Evolutionary conservation across 2,113 vertebrate species (phyloP).

Genomic region (Archocentrus centrarchus): DNA sequence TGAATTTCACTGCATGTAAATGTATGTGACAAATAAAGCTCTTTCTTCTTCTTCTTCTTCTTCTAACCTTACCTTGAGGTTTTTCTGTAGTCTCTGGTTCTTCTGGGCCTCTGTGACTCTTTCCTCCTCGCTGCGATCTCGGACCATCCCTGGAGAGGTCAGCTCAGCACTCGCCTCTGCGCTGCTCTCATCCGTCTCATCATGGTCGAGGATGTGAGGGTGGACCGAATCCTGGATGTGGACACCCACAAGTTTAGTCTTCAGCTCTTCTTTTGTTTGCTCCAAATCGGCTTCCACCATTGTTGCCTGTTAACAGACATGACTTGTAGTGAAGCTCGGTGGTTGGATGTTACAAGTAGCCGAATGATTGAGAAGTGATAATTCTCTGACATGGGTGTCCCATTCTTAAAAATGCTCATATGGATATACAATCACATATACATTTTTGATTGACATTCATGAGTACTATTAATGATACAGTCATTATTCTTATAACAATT

Average conservation of each 20-base stretch:
- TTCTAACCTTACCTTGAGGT: constrained; percentile 87
- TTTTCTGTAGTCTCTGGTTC: constrained; percentile 93
- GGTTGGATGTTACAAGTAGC: neutral
- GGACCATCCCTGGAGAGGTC: constrained; percentile 84
- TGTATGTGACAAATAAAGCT: no score
- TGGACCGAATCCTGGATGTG: constrained; percentile 88
- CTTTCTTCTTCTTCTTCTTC: no score
- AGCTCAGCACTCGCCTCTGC: constrained; percentile 95
- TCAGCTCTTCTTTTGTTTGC: constrained; percentile 91
- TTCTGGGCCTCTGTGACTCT: constrained; percentile 95
- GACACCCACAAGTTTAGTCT: constrained; percentile 88
- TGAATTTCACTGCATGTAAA: no score
- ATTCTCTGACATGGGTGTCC: neutral
- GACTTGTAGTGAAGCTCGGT: neutral
- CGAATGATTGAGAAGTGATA: neutral
- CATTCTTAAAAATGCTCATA: neutral
- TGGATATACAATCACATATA: neutral
- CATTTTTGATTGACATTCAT: neutral
- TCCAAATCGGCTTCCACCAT: constrained; percentile 91
- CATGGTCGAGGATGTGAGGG: constrained; percentile 85
- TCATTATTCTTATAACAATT: no score
- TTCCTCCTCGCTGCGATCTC: constrained; percentile 94
- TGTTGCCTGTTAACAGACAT: constrained; percentile 82
- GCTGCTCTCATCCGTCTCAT: constrained; percentile 93
- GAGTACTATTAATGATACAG: neutral